These are phyloP conservation scores for Hydractinia symbiolongicarpus DNA, from an alignment of 30 jellyfish, hydroid and myxozoan species.

Conservation along the genomic window DNA sequence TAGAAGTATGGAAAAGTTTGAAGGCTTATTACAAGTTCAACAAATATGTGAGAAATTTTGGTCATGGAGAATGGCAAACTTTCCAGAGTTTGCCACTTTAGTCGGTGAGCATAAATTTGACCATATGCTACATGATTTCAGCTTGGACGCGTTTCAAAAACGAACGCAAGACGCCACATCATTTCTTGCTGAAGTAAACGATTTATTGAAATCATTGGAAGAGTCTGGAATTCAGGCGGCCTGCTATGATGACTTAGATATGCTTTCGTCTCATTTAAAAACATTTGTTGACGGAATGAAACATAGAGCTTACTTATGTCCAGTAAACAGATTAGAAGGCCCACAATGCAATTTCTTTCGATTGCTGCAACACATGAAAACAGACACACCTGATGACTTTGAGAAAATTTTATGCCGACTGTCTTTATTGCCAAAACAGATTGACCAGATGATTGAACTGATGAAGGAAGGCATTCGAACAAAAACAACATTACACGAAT, in stretches of 20 bases:
- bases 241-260: not conserved
- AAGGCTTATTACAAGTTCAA: too few species aligned
- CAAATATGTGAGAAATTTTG: constrained; percentile 5
- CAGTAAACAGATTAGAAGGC: constrained; percentile 6
- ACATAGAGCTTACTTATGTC: constrained; percentile 9
- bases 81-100: constrained; percentile 23
- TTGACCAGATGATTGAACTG: constrained; percentile 14
- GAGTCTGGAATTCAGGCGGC: not conserved
- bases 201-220: not conserved
- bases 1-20: too few species aligned
- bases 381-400: constrained; percentile 3
- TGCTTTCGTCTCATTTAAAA: not conserved
- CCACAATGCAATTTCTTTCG: constrained; percentile 3
- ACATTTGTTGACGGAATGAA: not conserved
- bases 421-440: not conserved
- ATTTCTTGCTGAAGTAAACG: not conserved
- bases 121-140: not conserved
- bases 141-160: not conserved
- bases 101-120: constrained; percentile 7
- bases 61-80: not conserved
- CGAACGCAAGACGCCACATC: not conserved
- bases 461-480: constrained; percentile 22
- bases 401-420: not conserved
- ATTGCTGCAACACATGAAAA: not conserved
- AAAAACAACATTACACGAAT: constrained; percentile 3